Percentiles rank a stretch among this genome's conserved stretches.
Evolutionary conservation across 2,888 invertebrate genomes (phyloP).

Genomic region (Petrolisthes manimaculis): DNA sequence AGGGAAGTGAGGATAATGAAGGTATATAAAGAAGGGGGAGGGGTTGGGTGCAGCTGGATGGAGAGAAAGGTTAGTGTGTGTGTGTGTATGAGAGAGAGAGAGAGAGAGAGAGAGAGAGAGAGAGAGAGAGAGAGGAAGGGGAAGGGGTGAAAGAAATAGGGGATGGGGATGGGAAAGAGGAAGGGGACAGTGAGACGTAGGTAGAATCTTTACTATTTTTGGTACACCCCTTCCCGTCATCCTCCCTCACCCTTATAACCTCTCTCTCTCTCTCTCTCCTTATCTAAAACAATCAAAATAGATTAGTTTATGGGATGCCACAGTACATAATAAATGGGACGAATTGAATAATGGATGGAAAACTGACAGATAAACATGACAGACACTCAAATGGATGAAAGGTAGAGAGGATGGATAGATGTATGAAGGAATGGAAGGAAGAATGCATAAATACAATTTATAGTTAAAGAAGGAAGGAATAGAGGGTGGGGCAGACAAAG

Average conservation of each 20-base stretch:
- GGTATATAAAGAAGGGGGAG: background rate
- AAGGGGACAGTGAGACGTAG: background rate
- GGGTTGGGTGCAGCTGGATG: background rate
- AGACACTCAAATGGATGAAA: background rate
- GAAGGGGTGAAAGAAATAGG: background rate
- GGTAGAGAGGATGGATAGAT: background rate
- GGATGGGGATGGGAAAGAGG: background rate
- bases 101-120: background rate
- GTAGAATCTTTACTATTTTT: constrained; percentile 7
- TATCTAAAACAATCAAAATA: background rate
- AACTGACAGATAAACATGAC: too few relatives aligned
- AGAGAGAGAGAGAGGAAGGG: background rate
- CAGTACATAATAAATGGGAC: background rate
- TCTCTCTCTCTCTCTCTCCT: constrained; percentile 2
- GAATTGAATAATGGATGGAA: background rate
- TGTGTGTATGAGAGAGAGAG: background rate
- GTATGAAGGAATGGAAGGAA: background rate
- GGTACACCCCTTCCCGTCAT: background rate
- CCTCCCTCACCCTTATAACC: background rate
- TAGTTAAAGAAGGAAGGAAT: too few relatives aligned
- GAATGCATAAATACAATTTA: background rate
- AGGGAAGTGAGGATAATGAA: background rate
- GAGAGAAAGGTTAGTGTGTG: background rate
- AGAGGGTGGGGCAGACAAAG: too few relatives aligned
- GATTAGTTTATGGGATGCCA: background rate